Percentiles rank a stretch among this genome's conserved stretches.
Evolutionary conservation across 2,113 vertebrate genomes (phyloP).

Genomic region (Polypterus senegalus): DNA sequence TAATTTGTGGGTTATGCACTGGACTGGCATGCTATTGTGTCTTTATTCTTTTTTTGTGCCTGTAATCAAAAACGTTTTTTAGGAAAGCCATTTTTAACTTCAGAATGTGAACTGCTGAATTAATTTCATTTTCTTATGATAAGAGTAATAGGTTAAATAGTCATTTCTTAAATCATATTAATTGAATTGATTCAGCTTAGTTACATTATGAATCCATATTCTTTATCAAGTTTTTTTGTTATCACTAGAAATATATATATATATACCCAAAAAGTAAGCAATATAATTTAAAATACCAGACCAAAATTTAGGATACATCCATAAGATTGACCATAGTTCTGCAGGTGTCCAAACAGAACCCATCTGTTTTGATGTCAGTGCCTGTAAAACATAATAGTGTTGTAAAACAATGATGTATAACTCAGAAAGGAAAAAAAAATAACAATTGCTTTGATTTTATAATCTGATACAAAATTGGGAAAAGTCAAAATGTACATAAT

Average conservation of each 20-base stretch:
- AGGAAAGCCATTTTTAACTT: slow-evolving; percentile 12
- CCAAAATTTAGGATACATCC: slow-evolving; percentile 70
- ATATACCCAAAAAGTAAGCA: background rate
- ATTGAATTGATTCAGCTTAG: background rate
- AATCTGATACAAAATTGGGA: background rate
- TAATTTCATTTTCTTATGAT: background rate
- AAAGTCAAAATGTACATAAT: background rate
- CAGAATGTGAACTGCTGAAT: background rate
- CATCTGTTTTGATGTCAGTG: slow-evolving; percentile 69
- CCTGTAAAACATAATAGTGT: slow-evolving; percentile 39
- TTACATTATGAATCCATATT: slow-evolving; percentile 1
- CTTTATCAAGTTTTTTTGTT: slow-evolving; percentile 2
- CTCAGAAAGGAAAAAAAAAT: background rate
- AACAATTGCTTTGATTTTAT: background rate
- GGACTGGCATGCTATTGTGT: slow-evolving; percentile 36
- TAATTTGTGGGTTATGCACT: background rate
- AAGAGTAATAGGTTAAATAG: background rate
- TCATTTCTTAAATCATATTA: slow-evolving; percentile 1
- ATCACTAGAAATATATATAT: background rate
- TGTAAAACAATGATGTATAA: background rate
- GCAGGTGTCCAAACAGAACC: slow-evolving; percentile 69
- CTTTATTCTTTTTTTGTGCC: no score
- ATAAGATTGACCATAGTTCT: slow-evolving; percentile 73
- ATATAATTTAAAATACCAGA: slow-evolving; percentile 4
- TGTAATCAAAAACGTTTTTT: slow-evolving; percentile 4